Conservation (phyloP, 2,888 invertebrate species). For the Ariolimax columbianus region DNA sequence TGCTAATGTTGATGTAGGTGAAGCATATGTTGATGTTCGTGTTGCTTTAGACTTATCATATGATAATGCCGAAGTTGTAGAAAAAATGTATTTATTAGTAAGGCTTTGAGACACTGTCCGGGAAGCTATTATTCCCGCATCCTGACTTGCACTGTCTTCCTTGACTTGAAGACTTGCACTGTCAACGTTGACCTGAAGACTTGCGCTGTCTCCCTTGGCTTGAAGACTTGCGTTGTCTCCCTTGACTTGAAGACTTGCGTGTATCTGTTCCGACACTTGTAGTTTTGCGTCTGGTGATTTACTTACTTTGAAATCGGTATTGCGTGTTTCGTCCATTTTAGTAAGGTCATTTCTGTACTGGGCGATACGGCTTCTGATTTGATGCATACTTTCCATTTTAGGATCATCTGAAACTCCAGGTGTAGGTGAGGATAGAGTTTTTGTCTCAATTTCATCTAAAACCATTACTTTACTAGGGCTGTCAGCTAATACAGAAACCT, state of each 20-base stretch:
- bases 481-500: neutral
- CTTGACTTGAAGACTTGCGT: too few relatives aligned
- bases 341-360: conserved; percentile 24
- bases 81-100: neutral
- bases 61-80: too few relatives aligned
- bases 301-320: neutral
- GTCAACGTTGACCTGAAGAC: too few relatives aligned
- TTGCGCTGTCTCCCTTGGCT: too few relatives aligned
- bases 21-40: too few relatives aligned
- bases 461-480: neutral
- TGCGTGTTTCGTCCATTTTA: neutral
- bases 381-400: neutral
- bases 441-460: neutral
- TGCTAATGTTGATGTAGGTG: too few relatives aligned
- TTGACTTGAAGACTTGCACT: neutral
- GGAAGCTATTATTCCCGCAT: neutral
- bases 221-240: too few relatives aligned
- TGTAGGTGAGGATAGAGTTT: neutral
- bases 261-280: too few relatives aligned
- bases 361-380: neutral
- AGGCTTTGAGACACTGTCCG: neutral
- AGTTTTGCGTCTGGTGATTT: too few relatives aligned
- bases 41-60: too few relatives aligned
- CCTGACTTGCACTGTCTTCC: neutral
- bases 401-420: conserved; percentile 1